Base-by-base conservation (phyloP, 2,888 invertebrate species). In the Gymnosoma rotundatum region DNA sequence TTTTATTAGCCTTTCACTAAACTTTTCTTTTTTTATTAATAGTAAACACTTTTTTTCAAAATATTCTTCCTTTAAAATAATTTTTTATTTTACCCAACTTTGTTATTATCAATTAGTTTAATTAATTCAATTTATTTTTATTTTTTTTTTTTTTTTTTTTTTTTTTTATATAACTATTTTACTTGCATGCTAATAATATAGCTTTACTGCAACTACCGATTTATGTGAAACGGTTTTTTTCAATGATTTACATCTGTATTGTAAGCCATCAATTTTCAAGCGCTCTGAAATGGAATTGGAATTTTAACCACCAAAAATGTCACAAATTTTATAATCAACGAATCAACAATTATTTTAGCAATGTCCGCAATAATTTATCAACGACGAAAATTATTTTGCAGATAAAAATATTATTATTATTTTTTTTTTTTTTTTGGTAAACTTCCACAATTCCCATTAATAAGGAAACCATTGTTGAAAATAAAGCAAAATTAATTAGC, bases 401-500 rank as follows among this genome's bases (percentile, higher is more conserved):
- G 14, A 50, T 69, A 25, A 42, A 61, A 78, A 52, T 61, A 45
- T 38, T 38, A 58, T 32, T 16, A 16, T 4, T 9, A 42, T 69
- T 42, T 32, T 16, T 20, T 4, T 9, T 52, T 69, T 42, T 36
- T 21, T 7, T 21, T 64, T 38, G 38, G 56, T 21, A 79, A 58
- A 50, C 58, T 64, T 63, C n/a, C 14, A 25, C 64, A 66, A 73
- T 66, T 79, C 66, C 25, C 56, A 42, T 20, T 66, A 64, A 60
- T n/a, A 58, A 79, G 72, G 79, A 79, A 79, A 73, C 72, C 60
- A 73, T 58, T 50, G 32, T 69, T 60, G 50, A 2, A 45, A 78
- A 52, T 67, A 50, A 21, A 61, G 58, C 52, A 18, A 61, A 76
- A 69, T 76, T 76, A 66, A 66, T n/a, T 18, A 14, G n/a, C 38